Percentiles rank a stretch among this genome's conserved stretches.
Conservation (phyloP, 2,888 invertebrate genomes). For the Cosmopolites sordidus region DNA sequence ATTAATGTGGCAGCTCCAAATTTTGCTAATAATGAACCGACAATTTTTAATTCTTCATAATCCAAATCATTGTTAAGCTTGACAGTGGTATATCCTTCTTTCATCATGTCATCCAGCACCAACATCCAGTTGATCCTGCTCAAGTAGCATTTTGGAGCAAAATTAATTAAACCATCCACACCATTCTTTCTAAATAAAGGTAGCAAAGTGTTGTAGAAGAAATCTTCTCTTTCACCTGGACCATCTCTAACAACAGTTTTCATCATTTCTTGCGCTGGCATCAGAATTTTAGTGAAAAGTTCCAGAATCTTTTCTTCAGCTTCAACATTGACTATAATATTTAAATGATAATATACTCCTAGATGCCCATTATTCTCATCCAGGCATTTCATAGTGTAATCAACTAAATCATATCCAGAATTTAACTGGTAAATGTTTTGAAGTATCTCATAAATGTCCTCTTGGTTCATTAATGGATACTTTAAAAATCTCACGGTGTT, state of each 20-base stretch:
- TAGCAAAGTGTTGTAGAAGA: slow-evolving; percentile 46
- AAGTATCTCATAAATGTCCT: background rate
- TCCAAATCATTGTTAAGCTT: slow-evolving; percentile 16
- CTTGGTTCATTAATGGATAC: background rate
- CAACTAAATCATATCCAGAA: slow-evolving; percentile 27
- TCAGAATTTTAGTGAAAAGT: slow-evolving; percentile 15
- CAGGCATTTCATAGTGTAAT: slow-evolving; percentile 24
- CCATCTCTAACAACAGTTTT: slow-evolving; percentile 3
- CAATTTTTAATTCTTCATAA: slow-evolving; percentile 29
- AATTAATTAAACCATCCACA: slow-evolving; percentile 29
- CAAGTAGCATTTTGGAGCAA: slow-evolving; percentile 42
- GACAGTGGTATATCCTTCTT: slow-evolving; percentile 20
- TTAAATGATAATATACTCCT: slow-evolving; percentile 35
- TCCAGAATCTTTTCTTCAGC: background rate
- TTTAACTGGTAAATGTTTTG: background rate
- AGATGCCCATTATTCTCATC: slow-evolving; percentile 34
- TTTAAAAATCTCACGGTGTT: background rate
- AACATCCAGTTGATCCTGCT: slow-evolving; percentile 38
- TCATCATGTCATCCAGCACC: slow-evolving; percentile 44
- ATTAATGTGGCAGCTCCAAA: slow-evolving; percentile 40
- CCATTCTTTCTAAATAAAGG: slow-evolving; percentile 35
- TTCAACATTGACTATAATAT: slow-evolving; percentile 16
- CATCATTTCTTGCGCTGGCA: background rate
- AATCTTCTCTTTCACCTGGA: slow-evolving; percentile 29
- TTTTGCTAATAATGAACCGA: slow-evolving; percentile 34